A percentile compares a stretch with the other conserved stretches of the same genome.
Evolutionary conservation across 1,140 invertebrate genomes (phyloP).

Genomic region (Meteorus sp.): DNA sequence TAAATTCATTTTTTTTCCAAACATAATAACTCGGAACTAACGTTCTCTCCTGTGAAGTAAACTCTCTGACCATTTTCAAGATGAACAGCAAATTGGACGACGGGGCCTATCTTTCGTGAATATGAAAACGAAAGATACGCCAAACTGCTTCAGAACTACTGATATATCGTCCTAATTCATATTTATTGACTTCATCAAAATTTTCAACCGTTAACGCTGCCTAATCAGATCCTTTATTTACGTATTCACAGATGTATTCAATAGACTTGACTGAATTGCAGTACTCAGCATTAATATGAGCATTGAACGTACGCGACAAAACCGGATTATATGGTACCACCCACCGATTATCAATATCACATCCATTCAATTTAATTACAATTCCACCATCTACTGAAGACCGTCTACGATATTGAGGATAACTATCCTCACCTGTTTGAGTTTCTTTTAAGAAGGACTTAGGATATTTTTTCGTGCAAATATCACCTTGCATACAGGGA

Average conservation of each 20-base stretch:
- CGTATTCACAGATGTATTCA: slow-evolving; percentile 47
- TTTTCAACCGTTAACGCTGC: slow-evolving; percentile 33
- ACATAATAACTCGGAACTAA: slow-evolving; percentile 3
- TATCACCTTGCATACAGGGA: slow-evolving; percentile 20
- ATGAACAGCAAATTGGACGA: slow-evolving; percentile 35
- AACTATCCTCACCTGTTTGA: slow-evolving; percentile 40
- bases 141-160: slow-evolving; percentile 54
- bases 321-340: slow-evolving; percentile 62
- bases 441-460: slow-evolving; percentile 38
- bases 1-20: background rate
- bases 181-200: slow-evolving; percentile 40
- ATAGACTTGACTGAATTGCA: too few species aligned
- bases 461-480: slow-evolving; percentile 42
- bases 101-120: slow-evolving; percentile 46
- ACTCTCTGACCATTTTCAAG: slow-evolving; percentile 49
- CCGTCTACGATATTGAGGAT: slow-evolving; percentile 28
- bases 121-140: slow-evolving; percentile 51
- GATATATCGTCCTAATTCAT: slow-evolving; percentile 50
- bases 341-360: slow-evolving; percentile 56
- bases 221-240: slow-evolving; percentile 42
- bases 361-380: slow-evolving; percentile 19
- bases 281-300: slow-evolving; percentile 40
- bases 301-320: too few species aligned
- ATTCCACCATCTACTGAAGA: slow-evolving; percentile 10
- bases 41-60: slow-evolving; percentile 45